Evolutionary conservation across 2,888 invertebrate genomes (phyloP).

Genomic region (Epirrita christyi): DNA sequence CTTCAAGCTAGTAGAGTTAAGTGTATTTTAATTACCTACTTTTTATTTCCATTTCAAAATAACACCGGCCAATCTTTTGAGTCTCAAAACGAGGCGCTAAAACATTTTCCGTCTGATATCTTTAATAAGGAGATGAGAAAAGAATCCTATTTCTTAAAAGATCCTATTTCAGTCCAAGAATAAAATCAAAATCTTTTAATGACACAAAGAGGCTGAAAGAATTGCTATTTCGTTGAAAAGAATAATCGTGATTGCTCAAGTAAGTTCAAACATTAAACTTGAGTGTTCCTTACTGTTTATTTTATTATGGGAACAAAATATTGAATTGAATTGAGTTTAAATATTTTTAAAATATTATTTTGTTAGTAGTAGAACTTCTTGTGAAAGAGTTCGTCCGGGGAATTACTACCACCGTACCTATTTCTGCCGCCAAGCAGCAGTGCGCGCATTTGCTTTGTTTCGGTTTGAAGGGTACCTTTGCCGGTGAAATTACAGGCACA

Average conservation of each 20-base stretch:
- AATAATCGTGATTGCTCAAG: not conserved
- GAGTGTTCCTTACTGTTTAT: slow-evolving; percentile 1
- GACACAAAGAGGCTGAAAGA: slow-evolving; percentile 35
- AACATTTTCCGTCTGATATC: slow-evolving; percentile 4
- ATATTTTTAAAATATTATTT: no score
- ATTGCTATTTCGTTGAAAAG: not conserved
- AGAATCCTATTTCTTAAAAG: not conserved
- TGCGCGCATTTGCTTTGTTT: no score
- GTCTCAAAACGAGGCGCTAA: slow-evolving; percentile 6
- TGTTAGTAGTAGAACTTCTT: no score
- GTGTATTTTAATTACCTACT: no score
- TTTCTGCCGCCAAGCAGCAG: no score
- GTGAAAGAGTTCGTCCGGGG: no score
- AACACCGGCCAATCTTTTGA: slow-evolving; percentile 15
- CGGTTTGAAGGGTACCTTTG: no score
- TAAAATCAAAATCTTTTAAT: slow-evolving; percentile 34
- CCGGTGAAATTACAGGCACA: no score
- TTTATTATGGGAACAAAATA: not conserved
- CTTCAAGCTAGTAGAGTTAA: no score
- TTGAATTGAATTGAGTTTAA: no score
- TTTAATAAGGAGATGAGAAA: slow-evolving; percentile 15
- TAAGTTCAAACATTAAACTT: not conserved
- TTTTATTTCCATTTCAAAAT: slow-evolving; percentile 1
- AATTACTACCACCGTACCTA: no score
- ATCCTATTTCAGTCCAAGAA: slow-evolving; percentile 5